Conservation (phyloP, 2,888 invertebrate species). For the Rhopalosiphum nymphaeae region DNA sequence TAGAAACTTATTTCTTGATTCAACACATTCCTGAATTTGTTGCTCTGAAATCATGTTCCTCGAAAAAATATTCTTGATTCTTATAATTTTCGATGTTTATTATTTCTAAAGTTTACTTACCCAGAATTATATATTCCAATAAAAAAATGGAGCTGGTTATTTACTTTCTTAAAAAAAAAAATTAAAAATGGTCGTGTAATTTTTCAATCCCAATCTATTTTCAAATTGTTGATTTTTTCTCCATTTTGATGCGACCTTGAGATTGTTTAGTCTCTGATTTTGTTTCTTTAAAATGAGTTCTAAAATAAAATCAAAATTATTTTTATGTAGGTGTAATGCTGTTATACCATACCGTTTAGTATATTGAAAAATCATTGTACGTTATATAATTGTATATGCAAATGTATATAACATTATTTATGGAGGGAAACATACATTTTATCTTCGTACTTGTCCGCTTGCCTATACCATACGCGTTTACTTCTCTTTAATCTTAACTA, state of each 20-base stretch:
- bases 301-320: neutral
- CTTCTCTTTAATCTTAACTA: neutral
- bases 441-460: neutral
- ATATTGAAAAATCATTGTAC: neutral
- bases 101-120: neutral
- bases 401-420: neutral
- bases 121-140: neutral
- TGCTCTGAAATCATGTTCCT: neutral
- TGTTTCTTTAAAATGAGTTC: neutral
- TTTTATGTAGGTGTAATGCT: neutral
- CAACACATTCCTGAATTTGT: neutral
- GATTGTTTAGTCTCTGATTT: neutral
- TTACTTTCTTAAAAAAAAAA: neutral
- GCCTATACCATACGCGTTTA: neutral
- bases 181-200: neutral
- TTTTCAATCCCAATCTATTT: neutral
- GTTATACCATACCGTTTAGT: neutral
- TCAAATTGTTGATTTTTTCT: neutral
- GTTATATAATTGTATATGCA: neutral
- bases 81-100: neutral
- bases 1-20: neutral
- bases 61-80: neutral
- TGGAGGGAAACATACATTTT: neutral
- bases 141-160: neutral
- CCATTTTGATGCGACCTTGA: neutral